phyloP scores from a whole-genome alignment of 2,888 invertebrate species.

The Callimorpha dominula region DNA sequence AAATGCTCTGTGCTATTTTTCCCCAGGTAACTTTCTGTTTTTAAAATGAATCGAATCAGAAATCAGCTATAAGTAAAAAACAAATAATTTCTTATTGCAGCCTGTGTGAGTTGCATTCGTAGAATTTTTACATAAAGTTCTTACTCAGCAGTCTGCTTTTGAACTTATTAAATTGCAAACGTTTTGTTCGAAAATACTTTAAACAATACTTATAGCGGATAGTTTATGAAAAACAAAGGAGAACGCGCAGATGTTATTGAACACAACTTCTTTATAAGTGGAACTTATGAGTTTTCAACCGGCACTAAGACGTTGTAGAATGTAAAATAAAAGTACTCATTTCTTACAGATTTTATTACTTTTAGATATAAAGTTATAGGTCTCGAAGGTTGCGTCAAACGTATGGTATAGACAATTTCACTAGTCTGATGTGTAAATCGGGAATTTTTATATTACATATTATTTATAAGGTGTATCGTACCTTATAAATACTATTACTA shows the following conservation, averaged over 20 bases:
- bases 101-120: not conserved
- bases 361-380: not conserved
- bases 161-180: slow-evolving; percentile 27
- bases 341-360: not conserved
- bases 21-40: not conserved
- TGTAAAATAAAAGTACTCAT: slow-evolving; percentile 9
- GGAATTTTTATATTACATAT: no score
- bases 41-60: not conserved
- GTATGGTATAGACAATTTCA: no score
- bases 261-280: slow-evolving; percentile 50
- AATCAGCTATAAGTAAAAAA: not conserved
- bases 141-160: slow-evolving; percentile 9
- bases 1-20: no score
- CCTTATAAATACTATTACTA: no score
- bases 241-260: slow-evolving; percentile 58
- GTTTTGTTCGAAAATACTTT: slow-evolving; percentile 20
- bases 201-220: slow-evolving; percentile 24
- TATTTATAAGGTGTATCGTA: no score
- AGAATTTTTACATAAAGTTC: slow-evolving; percentile 5
- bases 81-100: not conserved
- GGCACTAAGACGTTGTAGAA: slow-evolving; percentile 34
- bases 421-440: no score
- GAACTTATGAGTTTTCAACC: slow-evolving; percentile 55
- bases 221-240: slow-evolving; percentile 52
- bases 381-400: no score